Percentiles rank a stretch among this genome's conserved stretches.
Conservation (phyloP, 2,888 invertebrate species). For the Calameuta idolon region DNA sequence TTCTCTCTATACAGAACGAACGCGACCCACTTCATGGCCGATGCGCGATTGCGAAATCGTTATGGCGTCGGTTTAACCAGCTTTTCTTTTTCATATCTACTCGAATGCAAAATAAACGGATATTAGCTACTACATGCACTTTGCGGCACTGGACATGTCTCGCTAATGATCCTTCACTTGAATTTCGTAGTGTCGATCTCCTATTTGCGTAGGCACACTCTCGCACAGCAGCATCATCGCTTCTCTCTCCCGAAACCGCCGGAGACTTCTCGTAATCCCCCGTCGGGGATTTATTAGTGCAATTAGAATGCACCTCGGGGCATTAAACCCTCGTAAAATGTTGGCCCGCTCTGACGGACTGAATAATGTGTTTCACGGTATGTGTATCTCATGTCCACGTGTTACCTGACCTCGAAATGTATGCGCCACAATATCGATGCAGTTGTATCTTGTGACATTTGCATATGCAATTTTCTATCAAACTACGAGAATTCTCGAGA, state of each 20-base stretch:
- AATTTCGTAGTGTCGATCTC: not conserved
- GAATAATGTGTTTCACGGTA: conserved; percentile 54
- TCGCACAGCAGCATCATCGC: not conserved
- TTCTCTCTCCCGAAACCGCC: not conserved
- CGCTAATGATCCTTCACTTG: not conserved
- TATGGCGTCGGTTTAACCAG: no score
- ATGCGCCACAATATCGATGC: no score
- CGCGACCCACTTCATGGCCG: no score
- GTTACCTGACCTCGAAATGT: conserved; percentile 21
- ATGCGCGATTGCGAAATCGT: no score
- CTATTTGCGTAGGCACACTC: not conserved
- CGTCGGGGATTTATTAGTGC: conserved; percentile 59
- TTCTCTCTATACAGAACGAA: conserved; percentile 2
- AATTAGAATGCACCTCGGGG: conserved; percentile 65
- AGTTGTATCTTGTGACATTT: no score
- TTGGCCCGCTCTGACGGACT: conserved; percentile 58
- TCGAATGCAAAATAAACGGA: conserved; percentile 6
- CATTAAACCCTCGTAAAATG: conserved; percentile 65
- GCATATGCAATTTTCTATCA: no score
- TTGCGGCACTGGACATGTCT: no score
- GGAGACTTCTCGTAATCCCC: not conserved
- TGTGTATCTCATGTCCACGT: conserved; percentile 17
- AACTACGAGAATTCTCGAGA: no score
- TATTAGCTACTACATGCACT: no score
- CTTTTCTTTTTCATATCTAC: conserved; percentile 3